Evolutionary conservation across 2,888 invertebrate species (phyloP), one percentile per base, ranked within the genome.

Genomic region (Drosophila limbata): DNA sequence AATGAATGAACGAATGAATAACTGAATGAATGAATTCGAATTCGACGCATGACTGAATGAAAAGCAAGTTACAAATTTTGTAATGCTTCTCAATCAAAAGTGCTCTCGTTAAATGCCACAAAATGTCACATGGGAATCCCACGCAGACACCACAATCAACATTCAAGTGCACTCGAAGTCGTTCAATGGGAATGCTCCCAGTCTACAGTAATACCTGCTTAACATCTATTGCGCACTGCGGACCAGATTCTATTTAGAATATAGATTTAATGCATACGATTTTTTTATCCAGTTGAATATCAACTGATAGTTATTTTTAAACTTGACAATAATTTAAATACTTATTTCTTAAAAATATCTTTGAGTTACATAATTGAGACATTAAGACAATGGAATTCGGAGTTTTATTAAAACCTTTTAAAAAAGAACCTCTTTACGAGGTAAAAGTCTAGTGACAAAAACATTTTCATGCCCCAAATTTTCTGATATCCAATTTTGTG

Each of bases 41-140:
- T 42, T 11, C 42, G 35, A 37, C 56, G 56, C 35, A 56, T 56
- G 56, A 45, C 35, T 57, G 45, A 45, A 45, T 44, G 33, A 66
- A 69, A 44, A 11, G 56, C 17, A 51, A 60, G 52, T 67, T 64
- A 76, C 77, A 68, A 71, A 71, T 76, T 69, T 63, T 62, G 53
- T 64, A 73, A 73, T 67, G 73, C 60, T 60, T 33, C 42, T 35
- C 55, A 31, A 39, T 44, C 48, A 56, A 60, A 69, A 52, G 52
- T 70, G 48, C 28, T 51, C 50, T 40, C 45, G 9, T 28, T 28
- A 21, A 65, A 48, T 59, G 28, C 40, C 50, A 51, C 50, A 19
- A 35, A 55, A 44, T 55, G 55, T 21, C 44, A 55, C 51, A 42
- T 64, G 71, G 70, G 64, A 70, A 51, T 63, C 53, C 64, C 64